Percentiles rank a stretch among this genome's conserved stretches.
Evolutionary conservation across 2,888 invertebrate genomes (phyloP).

Genomic region (Protodeltote pygarga): DNA sequence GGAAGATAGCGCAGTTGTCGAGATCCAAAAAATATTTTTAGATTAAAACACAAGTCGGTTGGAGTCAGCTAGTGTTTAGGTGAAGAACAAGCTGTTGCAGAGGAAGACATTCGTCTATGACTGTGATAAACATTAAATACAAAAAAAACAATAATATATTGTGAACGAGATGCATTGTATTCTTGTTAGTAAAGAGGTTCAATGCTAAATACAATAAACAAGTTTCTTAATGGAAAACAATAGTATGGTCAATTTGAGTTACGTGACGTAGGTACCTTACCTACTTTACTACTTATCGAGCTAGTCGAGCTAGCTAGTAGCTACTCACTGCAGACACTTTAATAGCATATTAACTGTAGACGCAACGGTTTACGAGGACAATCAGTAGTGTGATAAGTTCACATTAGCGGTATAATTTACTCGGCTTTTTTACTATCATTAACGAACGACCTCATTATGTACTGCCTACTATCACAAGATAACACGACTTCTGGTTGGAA

Average conservation of each 20-base stretch:
- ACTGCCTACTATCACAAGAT: constrained; percentile 1
- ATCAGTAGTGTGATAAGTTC: constrained; percentile 31
- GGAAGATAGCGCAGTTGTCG: no score
- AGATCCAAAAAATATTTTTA: no score
- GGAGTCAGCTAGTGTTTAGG: no score
- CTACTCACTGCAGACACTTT: constrained; percentile 28
- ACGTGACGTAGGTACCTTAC: constrained; percentile 27
- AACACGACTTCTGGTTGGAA: not conserved
- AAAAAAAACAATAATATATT: not conserved
- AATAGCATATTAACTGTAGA: constrained; percentile 37
- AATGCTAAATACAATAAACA: constrained; percentile 35
- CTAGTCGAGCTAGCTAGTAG: no score
- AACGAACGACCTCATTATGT: constrained; percentile 15
- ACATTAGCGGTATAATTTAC: constrained; percentile 26
- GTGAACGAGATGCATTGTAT: constrained; percentile 10
- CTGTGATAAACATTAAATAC: not conserved
- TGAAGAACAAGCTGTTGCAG: no score
- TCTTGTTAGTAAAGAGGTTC: constrained; percentile 30
- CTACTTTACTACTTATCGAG: constrained; percentile 28
- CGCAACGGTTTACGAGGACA: constrained; percentile 33
- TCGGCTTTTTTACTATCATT: constrained; percentile 14
- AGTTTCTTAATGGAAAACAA: constrained; percentile 41
- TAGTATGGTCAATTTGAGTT: constrained; percentile 27
- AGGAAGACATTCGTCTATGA: no score
- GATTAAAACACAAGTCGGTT: no score